Base-by-base conservation (phyloP, 2,888 invertebrate genomes). In the Cheilosia urbana region DNA sequence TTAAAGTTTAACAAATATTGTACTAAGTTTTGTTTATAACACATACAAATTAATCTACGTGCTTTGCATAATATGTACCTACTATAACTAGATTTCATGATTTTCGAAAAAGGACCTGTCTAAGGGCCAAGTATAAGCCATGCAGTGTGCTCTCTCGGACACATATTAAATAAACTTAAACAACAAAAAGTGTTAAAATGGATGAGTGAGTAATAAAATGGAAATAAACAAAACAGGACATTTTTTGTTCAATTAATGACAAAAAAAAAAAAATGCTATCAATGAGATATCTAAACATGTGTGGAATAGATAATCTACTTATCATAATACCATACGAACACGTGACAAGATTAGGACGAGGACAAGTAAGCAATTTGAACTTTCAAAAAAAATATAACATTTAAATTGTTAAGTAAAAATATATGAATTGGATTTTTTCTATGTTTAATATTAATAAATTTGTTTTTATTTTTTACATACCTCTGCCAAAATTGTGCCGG, bases 131-230 rank as follows among this genome's bases (percentile, higher is more conserved):
- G 7, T 51, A 92, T 51, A 92, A 92, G 92, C 92, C 92, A 92
- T 92, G 92, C 92, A 92, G 91, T 91, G 92, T 89, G 90, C 90
- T 91, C 92, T 92, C 92, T 92, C 92, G 92, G 92, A 92, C 89
- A 89, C 49, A 45, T 55, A 40, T 55, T 82, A 53, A 69, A 76
- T 66, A 72, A 60, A 71, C 45, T 27, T 47, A 15, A 63, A 42
- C 30, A 40, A 65, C 9, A 65, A 58, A 24, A 47, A 40, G 42
- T 42, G 37, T 11, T 42, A 57, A 49, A 30, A 57, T 58, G 30
- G 21, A 55, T 72, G 53, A 66, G 66, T 79, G 47, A 65, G n/a
- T 21, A 58, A 51, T 51, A 15, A 37, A 37, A 72, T 60, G 76
- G n/a, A 53, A 27, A 82, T 76, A 58, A 75, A 7, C 27, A 60